phyloP scores from a whole-genome alignment of 2,888 invertebrate species.

The Diadegma fenestrale region DNA sequence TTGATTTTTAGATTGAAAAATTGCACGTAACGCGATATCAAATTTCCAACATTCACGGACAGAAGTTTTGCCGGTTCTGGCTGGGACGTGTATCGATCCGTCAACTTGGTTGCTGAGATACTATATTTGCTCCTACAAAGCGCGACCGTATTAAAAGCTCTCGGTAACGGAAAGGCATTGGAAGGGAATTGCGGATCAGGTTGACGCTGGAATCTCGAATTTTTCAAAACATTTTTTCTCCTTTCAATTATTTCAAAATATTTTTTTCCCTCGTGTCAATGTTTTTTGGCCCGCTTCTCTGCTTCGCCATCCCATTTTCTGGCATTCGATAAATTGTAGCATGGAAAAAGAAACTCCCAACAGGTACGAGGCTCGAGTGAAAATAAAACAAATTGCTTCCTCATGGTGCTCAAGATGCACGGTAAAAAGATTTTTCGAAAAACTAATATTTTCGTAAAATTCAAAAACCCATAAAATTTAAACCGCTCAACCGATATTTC shows the following conservation, averaged over 20 bases:
- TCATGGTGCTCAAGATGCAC: too few species aligned
- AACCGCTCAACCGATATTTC: too few species aligned
- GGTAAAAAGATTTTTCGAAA: too few species aligned
- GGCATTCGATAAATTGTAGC: neutral
- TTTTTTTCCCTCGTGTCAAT: neutral
- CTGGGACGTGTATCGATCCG: slow-evolving; percentile 28
- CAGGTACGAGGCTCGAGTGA: neutral
- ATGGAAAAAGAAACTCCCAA: neutral
- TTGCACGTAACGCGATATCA: slow-evolving; percentile 1
- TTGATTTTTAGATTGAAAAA: slow-evolving; percentile 42
- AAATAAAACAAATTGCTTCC: too few species aligned
- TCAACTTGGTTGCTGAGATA: slow-evolving; percentile 16
- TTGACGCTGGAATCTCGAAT: neutral
- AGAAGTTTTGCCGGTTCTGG: neutral
- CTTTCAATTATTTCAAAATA: neutral
- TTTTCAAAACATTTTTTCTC: neutral
- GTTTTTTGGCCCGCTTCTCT: too few species aligned
- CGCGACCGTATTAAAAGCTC: slow-evolving; percentile 7
- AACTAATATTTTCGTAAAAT: too few species aligned
- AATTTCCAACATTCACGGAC: slow-evolving; percentile 6
- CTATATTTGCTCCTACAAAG: slow-evolving; percentile 12
- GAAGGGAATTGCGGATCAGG: neutral
- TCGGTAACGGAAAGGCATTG: neutral
- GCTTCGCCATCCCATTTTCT: neutral
- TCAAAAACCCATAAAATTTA: too few species aligned